phyloP scores from a whole-genome alignment of 2,888 invertebrate species.

The Alcis repandata region DNA sequence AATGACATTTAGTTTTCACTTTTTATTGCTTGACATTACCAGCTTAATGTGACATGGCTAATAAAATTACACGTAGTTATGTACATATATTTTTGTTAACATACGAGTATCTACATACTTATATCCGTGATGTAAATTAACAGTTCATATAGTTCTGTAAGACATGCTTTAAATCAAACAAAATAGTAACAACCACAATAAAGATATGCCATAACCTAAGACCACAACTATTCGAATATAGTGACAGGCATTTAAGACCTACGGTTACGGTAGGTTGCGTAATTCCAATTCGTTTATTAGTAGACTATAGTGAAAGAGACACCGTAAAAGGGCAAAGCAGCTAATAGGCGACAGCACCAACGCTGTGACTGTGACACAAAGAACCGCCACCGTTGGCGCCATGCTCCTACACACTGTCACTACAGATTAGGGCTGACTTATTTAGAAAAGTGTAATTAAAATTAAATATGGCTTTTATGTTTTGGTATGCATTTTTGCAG shows the following conservation, averaged over 20 bases:
- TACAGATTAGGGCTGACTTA: slow-evolving; percentile 23
- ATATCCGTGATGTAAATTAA: neutral
- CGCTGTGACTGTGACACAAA: slow-evolving; percentile 28
- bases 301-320: slow-evolving; percentile 31
- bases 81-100: neutral
- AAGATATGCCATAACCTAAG: too few relatives aligned
- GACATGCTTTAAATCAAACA: too few relatives aligned
- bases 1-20: slow-evolving; percentile 15
- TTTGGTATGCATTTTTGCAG: too few relatives aligned
- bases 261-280: slow-evolving; percentile 9
- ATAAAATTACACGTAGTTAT: too few relatives aligned
- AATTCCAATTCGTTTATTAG: slow-evolving; percentile 21
- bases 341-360: slow-evolving; percentile 30
- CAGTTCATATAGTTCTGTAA: neutral
- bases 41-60: too few relatives aligned
- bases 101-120: neutral
- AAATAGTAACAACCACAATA: too few relatives aligned
- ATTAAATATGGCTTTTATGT: neutral
- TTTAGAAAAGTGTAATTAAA: neutral
- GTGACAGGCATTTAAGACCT: neutral
- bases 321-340: slow-evolving; percentile 26
- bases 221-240: neutral
- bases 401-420: slow-evolving; percentile 28
- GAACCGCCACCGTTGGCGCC: slow-evolving; percentile 32
- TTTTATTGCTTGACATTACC: neutral